These are phyloP conservation scores for Trisateles emortualis DNA, from an alignment of 2,888 invertebrate species.

Conservation along the genomic window DNA sequence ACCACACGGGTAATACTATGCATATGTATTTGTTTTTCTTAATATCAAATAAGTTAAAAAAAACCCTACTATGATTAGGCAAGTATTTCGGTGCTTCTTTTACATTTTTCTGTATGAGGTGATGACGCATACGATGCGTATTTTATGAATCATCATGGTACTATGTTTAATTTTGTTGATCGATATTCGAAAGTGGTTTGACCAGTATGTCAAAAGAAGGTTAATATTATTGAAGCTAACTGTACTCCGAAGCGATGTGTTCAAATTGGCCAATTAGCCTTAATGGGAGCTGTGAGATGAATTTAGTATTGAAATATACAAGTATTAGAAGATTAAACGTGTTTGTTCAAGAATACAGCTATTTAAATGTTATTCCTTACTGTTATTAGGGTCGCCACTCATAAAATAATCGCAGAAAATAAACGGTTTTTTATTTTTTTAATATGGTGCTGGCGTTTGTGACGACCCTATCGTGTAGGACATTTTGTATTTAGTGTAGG, in stretches of 20 bases:
- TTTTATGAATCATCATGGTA: not conserved
- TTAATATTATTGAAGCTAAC: constrained; percentile 41
- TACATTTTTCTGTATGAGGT: too few species aligned
- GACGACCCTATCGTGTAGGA: constrained; percentile 31
- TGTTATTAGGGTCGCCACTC: constrained; percentile 41
- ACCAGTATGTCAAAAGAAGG: constrained; percentile 7
- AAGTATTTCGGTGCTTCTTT: too few species aligned
- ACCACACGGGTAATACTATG: too few species aligned
- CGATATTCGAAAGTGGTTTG: constrained; percentile 8
- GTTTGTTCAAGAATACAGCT: constrained; percentile 40
- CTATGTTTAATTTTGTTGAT: not conserved
- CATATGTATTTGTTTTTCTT: too few species aligned
- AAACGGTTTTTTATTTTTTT: constrained; percentile 11
- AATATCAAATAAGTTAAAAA: too few species aligned
- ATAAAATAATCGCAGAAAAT: constrained; percentile 3
- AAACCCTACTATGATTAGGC: too few species aligned
- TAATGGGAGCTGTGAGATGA: constrained; percentile 83
- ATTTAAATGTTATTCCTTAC: constrained; percentile 41
- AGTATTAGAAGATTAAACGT: constrained; percentile 43
- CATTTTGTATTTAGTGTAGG: constrained; percentile 23
- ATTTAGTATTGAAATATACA: constrained; percentile 60
- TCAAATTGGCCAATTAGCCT: constrained; percentile 81
- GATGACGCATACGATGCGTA: not conserved
- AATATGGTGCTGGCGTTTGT: constrained; percentile 34
- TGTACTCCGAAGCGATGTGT: constrained; percentile 64